A percentile compares a stretch with the other conserved stretches of the same genome.
These are phyloP conservation scores for Agrotis segetum DNA, from an alignment of 2,888 invertebrate genomes.

Conservation along the genomic window DNA sequence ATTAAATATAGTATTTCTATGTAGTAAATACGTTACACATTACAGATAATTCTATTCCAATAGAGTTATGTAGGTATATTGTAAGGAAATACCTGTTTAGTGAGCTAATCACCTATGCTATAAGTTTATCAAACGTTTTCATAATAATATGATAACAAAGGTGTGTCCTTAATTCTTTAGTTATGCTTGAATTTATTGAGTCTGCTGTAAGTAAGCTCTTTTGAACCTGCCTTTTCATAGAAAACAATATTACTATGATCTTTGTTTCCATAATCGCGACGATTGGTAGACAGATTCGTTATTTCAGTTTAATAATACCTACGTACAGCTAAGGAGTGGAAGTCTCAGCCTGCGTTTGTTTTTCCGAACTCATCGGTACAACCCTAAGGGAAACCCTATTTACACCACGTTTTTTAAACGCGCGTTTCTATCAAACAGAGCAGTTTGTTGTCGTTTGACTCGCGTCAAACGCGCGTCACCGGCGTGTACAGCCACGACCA, in stretches of 20 bases:
- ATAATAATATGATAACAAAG: conserved; percentile 7
- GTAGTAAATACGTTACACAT: background rate
- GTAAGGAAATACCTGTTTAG: conserved; percentile 15
- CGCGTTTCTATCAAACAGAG: too few relatives aligned
- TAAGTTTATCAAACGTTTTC: conserved; percentile 7
- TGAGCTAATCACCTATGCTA: conserved; percentile 16
- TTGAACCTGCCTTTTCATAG: background rate
- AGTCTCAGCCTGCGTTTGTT: too few relatives aligned
- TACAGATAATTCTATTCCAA: background rate
- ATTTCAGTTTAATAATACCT: too few relatives aligned
- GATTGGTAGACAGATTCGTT: too few relatives aligned
- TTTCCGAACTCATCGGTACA: too few relatives aligned
- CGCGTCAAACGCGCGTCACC: too few relatives aligned
- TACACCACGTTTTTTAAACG: too few relatives aligned
- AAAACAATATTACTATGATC: background rate
- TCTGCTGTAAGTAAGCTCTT: background rate
- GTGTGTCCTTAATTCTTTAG: background rate
- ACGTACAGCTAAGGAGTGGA: too few relatives aligned
- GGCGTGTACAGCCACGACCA: too few relatives aligned
- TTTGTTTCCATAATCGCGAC: background rate
- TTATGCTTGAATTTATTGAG: conserved; percentile 10
- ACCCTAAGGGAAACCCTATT: too few relatives aligned
- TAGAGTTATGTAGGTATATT: background rate
- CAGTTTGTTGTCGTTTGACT: too few relatives aligned
- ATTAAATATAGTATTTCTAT: too few relatives aligned